Evolutionary conservation across 2,797 vertebrate genomes (phyloP), one percentile per base, ranked within the genome.

Genomic region (Hyperoplus lanceolatus): DNA sequence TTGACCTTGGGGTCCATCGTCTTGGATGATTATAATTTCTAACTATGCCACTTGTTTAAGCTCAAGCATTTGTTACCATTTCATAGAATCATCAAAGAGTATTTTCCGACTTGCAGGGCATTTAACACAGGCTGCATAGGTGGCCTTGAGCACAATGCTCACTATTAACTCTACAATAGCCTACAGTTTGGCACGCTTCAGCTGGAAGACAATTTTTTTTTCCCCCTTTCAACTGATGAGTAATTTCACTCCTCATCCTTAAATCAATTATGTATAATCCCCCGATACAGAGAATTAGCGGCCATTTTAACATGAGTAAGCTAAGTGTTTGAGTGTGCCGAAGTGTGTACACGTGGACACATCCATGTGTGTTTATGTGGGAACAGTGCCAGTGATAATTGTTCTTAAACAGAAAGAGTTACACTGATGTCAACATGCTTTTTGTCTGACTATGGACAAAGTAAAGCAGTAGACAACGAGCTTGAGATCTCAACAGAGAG

Each of bases 211-310:
- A 85, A 84, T 58, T 60, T 42, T 70, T 77, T 90, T 90, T 84
- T 29, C 29, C 29, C 29, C 3, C 81, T 86, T 85, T 85, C 84
- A 62, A 76, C 79, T 88, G 87, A 93, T 92, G 89, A 94, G 88
- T 89, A 91, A 93, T 93, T 94, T 91, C 89, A 91, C 89, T 91
- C 85, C 81, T 91, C 75, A 71, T 89, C 94, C 92, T 92, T 91
- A 84, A 95, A 95, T 95, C 93, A 96, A 94, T 94, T 93, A 95
- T 95, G 93, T 93, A 94, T 89, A 83, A 93, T 94, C 93, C 94
- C 91, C 84, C 78, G 92, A 93, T 92, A 88, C 88, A 91, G 90
- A 91, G 90, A 93, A 93, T 92, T 93, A 92, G 90, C 82, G 90
- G 76, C 87, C 84, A 87, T 92, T 92, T 29, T 85, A 91, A 83